Conservation (phyloP, 2,797 vertebrate genomes). For the Pantherophis vulpinus region DNA sequence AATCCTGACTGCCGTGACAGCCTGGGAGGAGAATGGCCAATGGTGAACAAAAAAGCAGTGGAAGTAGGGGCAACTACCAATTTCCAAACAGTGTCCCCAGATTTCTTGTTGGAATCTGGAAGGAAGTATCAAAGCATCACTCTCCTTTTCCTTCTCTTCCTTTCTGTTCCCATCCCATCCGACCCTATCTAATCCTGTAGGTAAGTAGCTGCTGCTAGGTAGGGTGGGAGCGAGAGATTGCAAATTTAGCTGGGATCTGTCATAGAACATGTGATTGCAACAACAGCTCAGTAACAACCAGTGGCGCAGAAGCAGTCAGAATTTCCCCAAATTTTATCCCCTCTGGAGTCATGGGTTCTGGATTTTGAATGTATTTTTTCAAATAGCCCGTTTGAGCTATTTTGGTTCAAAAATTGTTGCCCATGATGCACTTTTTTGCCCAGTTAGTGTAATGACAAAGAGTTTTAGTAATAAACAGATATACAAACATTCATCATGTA, state of each 20-base stretch:
- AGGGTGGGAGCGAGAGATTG: not conserved
- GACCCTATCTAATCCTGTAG: not conserved
- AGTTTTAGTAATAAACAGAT: not conserved
- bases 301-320: not conserved
- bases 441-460: not conserved
- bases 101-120: not conserved
- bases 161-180: no score
- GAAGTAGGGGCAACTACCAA: not conserved
- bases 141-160: not conserved
- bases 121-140: not conserved
- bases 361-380: not conserved
- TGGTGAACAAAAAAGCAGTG: not conserved
- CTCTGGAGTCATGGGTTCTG: not conserved
- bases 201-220: not conserved
- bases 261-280: not conserved
- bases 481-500: not conserved
- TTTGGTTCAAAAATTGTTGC: not conserved
- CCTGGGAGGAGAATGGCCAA: no score
- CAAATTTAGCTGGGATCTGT: not conserved
- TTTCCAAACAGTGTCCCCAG: not conserved
- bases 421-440: not conserved
- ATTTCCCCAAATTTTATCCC: not conserved
- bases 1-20: no score
- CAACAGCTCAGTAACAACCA: not conserved
- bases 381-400: not conserved